Base-by-base conservation (phyloP, 2,888 invertebrate genomes). In the Himalopsyche anomala region DNA sequence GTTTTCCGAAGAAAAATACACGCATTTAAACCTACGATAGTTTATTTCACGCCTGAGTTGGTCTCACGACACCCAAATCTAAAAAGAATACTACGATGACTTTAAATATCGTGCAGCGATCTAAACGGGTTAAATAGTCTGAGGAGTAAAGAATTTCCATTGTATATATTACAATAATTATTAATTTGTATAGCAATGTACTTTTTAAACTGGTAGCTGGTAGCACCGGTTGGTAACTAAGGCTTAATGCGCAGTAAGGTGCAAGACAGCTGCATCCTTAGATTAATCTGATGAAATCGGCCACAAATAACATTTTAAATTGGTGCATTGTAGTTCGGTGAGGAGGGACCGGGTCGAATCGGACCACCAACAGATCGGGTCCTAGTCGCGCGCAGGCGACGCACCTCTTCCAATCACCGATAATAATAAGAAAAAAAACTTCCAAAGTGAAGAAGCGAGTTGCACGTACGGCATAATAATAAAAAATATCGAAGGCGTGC, bases 301-400 rank as follows among this genome's bases (percentile, higher is more conserved):
- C 62, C 62, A 62, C 62, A 62, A 62, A 62, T 62, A 62, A 62
- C 62, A 62, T 62, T 62, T 62, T 62, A 62, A 62, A 62, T 62
- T 62, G 62, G 62, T 62, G 62, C 62, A 62, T 62, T 62, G 62
- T 62, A 62, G 62, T 62, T 62, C 11, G 19, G 62, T 8, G 45
- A 62, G 62, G 62, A 62, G 62, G 62, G 62, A 62, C 62, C 62
- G 28, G 62, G 19, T 62, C 62, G 62, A 62, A 62, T 62, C 62
- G 62, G 62, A 62, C 62, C 62, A 62, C 62, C 62, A 62, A 62
- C 62, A 62, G 62, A 62, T 62, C 19, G 62, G 19, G 62, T 62
- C 28, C 28, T 62, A 11, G 62, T 62, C 62, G 62, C 62, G 56
- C 6, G 62, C 62, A 62, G 9, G 8, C 62, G 62, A 19, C 28